A percentile compares a stretch with the other conserved stretches of the same genome.
Conservation (phyloP, 2,888 invertebrate genomes). For the Theristus sp. region DNA sequence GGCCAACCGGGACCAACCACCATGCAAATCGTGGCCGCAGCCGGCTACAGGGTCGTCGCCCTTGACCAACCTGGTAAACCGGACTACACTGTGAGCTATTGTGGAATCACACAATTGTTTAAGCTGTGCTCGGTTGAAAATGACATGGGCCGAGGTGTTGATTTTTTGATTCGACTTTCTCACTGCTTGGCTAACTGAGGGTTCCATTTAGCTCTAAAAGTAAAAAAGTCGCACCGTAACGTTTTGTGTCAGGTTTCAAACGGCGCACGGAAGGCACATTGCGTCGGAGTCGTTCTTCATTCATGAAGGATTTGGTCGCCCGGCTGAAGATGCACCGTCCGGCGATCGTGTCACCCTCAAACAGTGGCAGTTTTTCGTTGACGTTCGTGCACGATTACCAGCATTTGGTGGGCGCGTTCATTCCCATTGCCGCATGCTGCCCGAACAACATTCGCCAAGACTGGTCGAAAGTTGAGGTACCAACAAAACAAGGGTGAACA, state of each 20-base stretch:
- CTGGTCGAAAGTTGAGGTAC: not conserved
- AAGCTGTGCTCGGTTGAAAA: no score
- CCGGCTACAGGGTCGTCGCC: constrained; percentile 33
- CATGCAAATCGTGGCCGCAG: constrained; percentile 29
- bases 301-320: constrained; percentile 25
- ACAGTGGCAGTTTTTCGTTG: constrained; percentile 35
- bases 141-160: no score
- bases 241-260: constrained; percentile 29
- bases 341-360: constrained; percentile 36
- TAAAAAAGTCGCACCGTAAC: no score
- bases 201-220: no score
- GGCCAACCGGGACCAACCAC: constrained; percentile 22
- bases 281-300: constrained; percentile 9
- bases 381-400: constrained; percentile 30
- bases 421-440: constrained; percentile 32
- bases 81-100: no score
- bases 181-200: no score
- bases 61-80: constrained; percentile 38
- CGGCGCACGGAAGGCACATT: constrained; percentile 18
- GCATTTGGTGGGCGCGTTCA: constrained; percentile 25
- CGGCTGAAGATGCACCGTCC: constrained; percentile 23
- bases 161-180: no score
- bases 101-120: no score
- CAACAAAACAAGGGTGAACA: no score
- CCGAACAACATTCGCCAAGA: not conserved